phyloP scores from a whole-genome alignment of 2,888 invertebrate species.

The Sthenelais limicola region DNA sequence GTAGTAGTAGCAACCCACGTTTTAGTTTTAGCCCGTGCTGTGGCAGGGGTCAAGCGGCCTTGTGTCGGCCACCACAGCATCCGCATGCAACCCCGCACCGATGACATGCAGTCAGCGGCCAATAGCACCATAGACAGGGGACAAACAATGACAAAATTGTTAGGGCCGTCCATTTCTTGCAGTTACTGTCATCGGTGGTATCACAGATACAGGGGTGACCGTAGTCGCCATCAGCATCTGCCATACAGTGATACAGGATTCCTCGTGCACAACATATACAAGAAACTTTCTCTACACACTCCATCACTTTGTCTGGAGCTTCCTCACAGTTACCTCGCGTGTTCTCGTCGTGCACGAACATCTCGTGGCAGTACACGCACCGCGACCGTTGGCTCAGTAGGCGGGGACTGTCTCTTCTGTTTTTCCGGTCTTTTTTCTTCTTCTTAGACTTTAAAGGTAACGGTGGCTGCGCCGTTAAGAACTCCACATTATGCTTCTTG shows the following conservation, averaged over 20 bases:
- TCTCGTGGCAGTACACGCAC: slow-evolving; percentile 75
- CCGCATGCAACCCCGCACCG: slow-evolving; percentile 86
- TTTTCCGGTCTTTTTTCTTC: slow-evolving; percentile 61
- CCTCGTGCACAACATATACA: slow-evolving; percentile 91
- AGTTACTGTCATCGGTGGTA: slow-evolving; percentile 69
- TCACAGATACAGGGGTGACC: slow-evolving; percentile 85
- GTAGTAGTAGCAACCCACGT: background rate
- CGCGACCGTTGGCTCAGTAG: slow-evolving; percentile 61
- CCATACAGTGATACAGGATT: slow-evolving; percentile 93
- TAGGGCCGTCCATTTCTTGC: slow-evolving; percentile 88
- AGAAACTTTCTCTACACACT: slow-evolving; percentile 84
- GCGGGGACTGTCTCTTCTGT: slow-evolving; percentile 47
- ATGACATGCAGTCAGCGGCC: slow-evolving; percentile 88
- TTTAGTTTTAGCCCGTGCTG: no score
- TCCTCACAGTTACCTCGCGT: slow-evolving; percentile 81
- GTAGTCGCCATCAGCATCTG: slow-evolving; percentile 88
- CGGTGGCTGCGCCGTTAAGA: slow-evolving; percentile 74
- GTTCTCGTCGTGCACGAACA: slow-evolving; percentile 87
- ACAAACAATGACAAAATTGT: slow-evolving; percentile 88
- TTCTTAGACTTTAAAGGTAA: slow-evolving; percentile 61
- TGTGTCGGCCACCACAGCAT: slow-evolving; percentile 87
- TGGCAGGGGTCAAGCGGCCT: slow-evolving; percentile 54
- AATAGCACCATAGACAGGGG: slow-evolving; percentile 95
- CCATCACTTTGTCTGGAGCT: slow-evolving; percentile 86
- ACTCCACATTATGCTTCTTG: slow-evolving; percentile 56